Conservation (phyloP, 23 tunicate genomes). For the Ascidia mentula region DNA sequence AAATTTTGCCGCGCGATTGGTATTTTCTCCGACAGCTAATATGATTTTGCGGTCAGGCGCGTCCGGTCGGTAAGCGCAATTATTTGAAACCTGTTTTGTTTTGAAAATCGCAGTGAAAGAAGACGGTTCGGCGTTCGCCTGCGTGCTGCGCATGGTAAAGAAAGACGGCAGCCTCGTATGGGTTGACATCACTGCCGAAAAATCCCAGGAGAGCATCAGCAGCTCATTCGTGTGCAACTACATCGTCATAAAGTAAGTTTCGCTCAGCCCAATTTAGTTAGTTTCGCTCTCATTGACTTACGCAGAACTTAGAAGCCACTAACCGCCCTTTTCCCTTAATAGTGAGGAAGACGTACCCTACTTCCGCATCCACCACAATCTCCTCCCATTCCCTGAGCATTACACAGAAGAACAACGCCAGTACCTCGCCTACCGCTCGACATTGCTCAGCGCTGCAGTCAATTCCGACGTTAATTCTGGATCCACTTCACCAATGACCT, state of each 20-base stretch:
- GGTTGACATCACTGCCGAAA: conserved; percentile 93
- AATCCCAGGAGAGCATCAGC: conserved; percentile 82
- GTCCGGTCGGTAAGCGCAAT: too few relatives aligned
- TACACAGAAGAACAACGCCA: conserved; percentile 82
- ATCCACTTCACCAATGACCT: conserved; percentile 63
- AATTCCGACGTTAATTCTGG: conserved; percentile 72
- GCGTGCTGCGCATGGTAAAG: conserved; percentile 84
- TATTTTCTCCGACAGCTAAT: too few relatives aligned
- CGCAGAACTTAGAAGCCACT: neutral
- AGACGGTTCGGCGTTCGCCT: conserved; percentile 91
- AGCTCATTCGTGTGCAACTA: conserved; percentile 94
- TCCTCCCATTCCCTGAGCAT: conserved; percentile 95
- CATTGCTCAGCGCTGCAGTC: conserved; percentile 76
- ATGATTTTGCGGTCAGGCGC: too few relatives aligned
- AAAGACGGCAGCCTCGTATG: conserved; percentile 75
- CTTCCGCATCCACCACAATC: conserved; percentile 91
- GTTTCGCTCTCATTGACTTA: neutral
- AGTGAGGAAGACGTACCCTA: conserved; percentile 96
- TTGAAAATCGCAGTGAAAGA: conserved; percentile 61
- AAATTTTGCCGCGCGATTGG: too few relatives aligned
- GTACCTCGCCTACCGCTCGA: conserved; percentile 86
- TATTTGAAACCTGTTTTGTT: neutral
- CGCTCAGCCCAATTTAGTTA: neutral
- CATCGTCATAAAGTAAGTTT: conserved; percentile 74
- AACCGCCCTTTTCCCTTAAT: neutral